Conservation (phyloP, 2,113 vertebrate genomes). For the Todiramphus chloris region DNA sequence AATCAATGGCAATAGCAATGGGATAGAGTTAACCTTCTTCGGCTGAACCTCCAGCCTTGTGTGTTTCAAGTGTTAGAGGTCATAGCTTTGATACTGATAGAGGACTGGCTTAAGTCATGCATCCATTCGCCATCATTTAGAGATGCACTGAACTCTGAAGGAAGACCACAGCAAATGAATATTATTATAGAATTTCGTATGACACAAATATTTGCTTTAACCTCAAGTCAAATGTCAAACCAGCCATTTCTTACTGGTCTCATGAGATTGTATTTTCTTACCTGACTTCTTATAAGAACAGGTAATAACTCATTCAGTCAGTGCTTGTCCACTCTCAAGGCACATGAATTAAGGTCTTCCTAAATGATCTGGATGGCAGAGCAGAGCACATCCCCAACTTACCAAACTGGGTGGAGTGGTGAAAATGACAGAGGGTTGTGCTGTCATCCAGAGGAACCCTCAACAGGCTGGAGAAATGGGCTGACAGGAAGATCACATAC, state of each 20-base stretch:
- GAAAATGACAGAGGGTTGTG: background rate
- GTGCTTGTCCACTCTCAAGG: background rate
- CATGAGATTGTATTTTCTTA: background rate
- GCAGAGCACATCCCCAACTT: background rate
- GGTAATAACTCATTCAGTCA: background rate
- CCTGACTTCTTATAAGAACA: background rate
- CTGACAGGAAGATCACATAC: too few species aligned
- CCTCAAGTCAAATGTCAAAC: background rate
- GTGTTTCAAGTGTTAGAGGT: background rate
- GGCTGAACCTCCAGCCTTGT: background rate
- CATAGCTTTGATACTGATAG: background rate
- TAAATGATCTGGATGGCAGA: background rate
- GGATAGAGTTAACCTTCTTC: background rate
- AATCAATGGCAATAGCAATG: background rate
- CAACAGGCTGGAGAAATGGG: background rate
- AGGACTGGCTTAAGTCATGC: background rate
- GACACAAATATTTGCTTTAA: background rate
- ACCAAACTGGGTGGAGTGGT: background rate
- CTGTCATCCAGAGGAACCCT: background rate
- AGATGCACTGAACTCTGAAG: background rate
- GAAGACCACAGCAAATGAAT: background rate
- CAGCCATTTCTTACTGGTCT: background rate
- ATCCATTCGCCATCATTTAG: background rate
- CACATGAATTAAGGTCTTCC: background rate
- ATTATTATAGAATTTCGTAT: background rate